Percentiles rank a stretch among this genome's conserved stretches.
These are phyloP conservation scores for Panurus biarmicus DNA, from an alignment of 2,113 vertebrate genomes.

Conservation along the genomic window DNA sequence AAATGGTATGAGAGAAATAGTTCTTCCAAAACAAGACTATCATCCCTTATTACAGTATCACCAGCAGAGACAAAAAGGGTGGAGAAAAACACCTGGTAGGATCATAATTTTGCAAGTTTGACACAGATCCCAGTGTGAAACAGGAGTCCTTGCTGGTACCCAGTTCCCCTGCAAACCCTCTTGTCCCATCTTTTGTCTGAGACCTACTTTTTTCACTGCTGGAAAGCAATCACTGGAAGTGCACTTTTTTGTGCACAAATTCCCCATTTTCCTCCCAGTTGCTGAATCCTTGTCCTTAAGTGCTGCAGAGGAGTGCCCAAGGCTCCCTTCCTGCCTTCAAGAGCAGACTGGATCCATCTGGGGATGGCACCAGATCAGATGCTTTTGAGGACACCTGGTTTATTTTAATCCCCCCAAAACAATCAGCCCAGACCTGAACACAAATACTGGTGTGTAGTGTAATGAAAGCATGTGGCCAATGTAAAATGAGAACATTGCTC, in stretches of 20 bases:
- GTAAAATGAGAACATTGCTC: not conserved
- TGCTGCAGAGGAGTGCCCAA: not conserved
- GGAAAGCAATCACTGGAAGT: not conserved
- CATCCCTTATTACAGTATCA: not conserved
- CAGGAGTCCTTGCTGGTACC: not conserved
- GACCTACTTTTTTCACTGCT: not conserved
- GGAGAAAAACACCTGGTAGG: not conserved
- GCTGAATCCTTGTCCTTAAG: not conserved
- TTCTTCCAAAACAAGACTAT: not conserved
- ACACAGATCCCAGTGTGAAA: not conserved
- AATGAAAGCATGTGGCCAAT: not conserved
- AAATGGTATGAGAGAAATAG: not conserved
- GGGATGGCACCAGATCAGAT: not conserved
- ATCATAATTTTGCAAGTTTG: not conserved
- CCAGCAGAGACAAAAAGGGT: not conserved
- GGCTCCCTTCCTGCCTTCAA: not conserved
- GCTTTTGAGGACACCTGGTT: not conserved
- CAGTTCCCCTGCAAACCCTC: not conserved
- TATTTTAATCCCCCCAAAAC: not conserved
- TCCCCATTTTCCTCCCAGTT: not conserved
- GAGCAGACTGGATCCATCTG: not conserved
- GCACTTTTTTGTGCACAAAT: not conserved
- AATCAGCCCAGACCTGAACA: not conserved
- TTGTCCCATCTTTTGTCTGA: not conserved
- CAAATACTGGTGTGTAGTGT: rapidly evolving